These are phyloP conservation scores for Odontocolon sp. DNA, from an alignment of 2,888 invertebrate species.

Conservation along the genomic window DNA sequence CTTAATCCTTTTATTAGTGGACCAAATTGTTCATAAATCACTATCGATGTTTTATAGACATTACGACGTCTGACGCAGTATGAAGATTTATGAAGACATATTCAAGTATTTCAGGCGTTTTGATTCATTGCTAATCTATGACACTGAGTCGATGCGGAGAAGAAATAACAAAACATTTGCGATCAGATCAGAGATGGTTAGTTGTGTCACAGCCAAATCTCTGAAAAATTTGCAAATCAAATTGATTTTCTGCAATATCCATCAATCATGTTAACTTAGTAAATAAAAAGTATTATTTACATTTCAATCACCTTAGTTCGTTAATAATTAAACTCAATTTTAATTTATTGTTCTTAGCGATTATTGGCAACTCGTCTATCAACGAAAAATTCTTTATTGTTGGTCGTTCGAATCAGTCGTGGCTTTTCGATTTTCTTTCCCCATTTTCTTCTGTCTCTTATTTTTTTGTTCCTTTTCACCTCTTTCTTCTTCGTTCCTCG, in stretches of 20 bases:
- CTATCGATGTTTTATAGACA: background rate
- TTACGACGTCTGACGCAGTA: no score
- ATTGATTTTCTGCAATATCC: background rate
- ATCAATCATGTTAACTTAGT: background rate
- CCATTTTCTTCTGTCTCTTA: background rate
- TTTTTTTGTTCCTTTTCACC: background rate
- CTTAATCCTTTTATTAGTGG: background rate
- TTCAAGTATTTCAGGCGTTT: no score
- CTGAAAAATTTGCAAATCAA: background rate
- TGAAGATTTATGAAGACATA: no score
- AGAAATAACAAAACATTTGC: no score
- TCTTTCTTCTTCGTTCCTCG: background rate
- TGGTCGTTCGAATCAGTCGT: background rate
- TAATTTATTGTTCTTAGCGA: background rate
- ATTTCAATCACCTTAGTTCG: conserved; percentile 2
- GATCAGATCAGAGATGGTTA: no score
- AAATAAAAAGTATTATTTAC: background rate
- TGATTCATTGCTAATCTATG: no score
- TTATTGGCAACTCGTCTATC: conserved; percentile 30
- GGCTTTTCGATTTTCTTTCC: conserved; percentile 22
- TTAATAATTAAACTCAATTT: conserved; percentile 24
- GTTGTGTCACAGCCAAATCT: no score
- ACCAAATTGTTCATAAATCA: background rate
- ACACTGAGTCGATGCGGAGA: no score
- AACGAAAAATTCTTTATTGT: conserved; percentile 44